Percentiles rank a stretch among this genome's conserved stretches.
Conservation (phyloP, 2,113 vertebrate genomes). For the Daboia siamensis region DNA sequence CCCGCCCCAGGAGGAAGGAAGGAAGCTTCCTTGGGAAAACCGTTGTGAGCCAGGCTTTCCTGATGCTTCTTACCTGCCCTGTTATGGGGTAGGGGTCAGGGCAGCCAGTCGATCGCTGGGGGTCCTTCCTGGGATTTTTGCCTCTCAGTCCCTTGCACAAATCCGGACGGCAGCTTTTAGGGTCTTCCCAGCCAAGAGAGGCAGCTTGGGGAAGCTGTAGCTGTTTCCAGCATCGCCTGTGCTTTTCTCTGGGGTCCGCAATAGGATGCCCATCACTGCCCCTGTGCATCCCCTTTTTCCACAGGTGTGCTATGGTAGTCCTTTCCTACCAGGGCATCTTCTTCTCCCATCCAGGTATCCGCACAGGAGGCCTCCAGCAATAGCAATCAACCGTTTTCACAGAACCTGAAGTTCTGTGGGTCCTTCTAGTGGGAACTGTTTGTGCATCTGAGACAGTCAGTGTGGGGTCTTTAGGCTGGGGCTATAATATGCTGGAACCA, state of each 20-base stretch:
- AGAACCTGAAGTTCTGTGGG: neutral
- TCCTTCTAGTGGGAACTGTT: neutral
- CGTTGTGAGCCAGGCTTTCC: neutral
- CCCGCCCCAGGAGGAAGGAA: neutral
- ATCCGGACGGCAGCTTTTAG: fast-evolving
- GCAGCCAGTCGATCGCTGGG: neutral
- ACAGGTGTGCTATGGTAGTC: neutral
- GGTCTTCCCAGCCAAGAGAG: neutral
- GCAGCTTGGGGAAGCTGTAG: neutral
- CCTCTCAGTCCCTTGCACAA: neutral
- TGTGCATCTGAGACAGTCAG: too few species aligned
- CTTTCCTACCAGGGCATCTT: neutral
- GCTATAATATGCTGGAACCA: neutral
- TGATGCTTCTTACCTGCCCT: neutral
- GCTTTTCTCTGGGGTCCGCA: neutral
- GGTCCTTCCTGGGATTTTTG: neutral
- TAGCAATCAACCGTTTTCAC: neutral
- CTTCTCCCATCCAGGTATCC: neutral
- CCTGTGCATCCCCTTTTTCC: neutral
- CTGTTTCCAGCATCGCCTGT: neutral
- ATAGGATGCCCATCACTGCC: neutral
- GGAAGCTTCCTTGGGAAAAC: neutral
- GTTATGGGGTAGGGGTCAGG: neutral
- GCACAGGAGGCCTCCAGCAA: neutral
- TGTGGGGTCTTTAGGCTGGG: neutral